Base-by-base conservation (phyloP, 2,888 invertebrate species). In the Brassicogethes aeneus region DNA sequence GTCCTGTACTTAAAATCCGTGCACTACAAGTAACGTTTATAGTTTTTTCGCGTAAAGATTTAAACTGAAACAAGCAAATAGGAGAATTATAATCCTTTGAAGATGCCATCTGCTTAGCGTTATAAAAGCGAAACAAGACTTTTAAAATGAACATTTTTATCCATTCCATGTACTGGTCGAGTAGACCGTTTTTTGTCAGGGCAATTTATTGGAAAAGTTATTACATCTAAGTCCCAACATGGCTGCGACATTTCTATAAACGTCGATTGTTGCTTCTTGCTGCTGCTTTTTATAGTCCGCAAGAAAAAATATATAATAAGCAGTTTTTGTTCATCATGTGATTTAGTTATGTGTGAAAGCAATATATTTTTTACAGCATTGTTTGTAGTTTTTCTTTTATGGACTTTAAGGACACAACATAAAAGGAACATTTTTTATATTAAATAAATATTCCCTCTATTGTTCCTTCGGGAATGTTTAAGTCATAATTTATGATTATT, bases 61-160 rank as follows among this genome's bases (percentile, higher is more conserved):
- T 23, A 23, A 23, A 23, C 5, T 23, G 23, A 23, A 23, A 23
- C 23, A 23, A 23, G 23, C 5, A 5, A 23, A 23, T 10, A 7
- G 23, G 10, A 23, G 23, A 23, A 23, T 23, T 23, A 23, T 23
- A 23, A 23, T 7, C 5, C 23, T 23, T 23, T 23, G 23, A 23
- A 5, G 23, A 23, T 23, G 23, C 23, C 23, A 23, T 23, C 23
- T 23, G 23, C 23, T 23, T 5, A 32, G 14, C 13, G 8, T 13
- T 7, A 10, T 5, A 5, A 32, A 32, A 32, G 12, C 5, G 14
- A 5, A 13, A 12, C 10, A 8, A 32, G 32, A 32, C 14, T 32
- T n/a, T n/a, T 32, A 13, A 32, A 32, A 32, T 12, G 8, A 32
- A 32, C 32, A 32, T 32, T 32, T 32, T 32, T 32, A 32, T 32